phyloP scores from a whole-genome alignment of 2,888 invertebrate genomes.

The Myathropa florea region DNA sequence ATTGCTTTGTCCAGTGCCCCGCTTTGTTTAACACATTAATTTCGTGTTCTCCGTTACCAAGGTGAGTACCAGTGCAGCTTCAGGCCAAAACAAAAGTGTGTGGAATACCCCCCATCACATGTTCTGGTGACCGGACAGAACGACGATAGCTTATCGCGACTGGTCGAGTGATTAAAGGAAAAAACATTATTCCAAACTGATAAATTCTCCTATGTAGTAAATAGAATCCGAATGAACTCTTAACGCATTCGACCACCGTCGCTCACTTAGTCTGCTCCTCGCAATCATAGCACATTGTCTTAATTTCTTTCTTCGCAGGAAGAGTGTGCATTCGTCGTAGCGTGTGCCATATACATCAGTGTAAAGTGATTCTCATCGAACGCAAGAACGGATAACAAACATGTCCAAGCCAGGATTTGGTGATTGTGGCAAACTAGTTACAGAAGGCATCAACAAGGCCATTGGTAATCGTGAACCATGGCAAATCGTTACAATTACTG shows the following conservation, averaged over 20 bases:
- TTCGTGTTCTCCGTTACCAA: not conserved
- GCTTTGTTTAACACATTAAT: not conserved
- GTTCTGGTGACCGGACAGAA: not conserved
- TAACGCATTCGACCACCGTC: not conserved
- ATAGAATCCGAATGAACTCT: too few species aligned
- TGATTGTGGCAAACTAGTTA: constrained; percentile 74
- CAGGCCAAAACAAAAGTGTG: not conserved
- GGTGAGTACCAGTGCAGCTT: not conserved
- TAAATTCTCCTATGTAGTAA: not conserved
- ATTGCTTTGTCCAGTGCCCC: not conserved
- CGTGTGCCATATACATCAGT: not conserved
- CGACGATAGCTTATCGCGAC: constrained; percentile 11
- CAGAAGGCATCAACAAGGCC: constrained; percentile 82
- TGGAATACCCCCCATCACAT: not conserved
- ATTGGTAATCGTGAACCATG: constrained; percentile 89
- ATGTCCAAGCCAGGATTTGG: not conserved
- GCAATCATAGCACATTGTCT: not conserved
- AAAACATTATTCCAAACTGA: not conserved
- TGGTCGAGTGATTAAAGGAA: constrained; percentile 10
- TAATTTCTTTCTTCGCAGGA: not conserved
- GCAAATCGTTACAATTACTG: constrained; percentile 90
- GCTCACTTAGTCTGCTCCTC: not conserved
- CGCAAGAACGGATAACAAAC: not conserved
- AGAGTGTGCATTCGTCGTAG: not conserved
- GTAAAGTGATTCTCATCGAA: not conserved